These are phyloP conservation scores for Tryphoninae sp. DNA, from an alignment of 2,888 invertebrate genomes.

Conservation along the genomic window DNA sequence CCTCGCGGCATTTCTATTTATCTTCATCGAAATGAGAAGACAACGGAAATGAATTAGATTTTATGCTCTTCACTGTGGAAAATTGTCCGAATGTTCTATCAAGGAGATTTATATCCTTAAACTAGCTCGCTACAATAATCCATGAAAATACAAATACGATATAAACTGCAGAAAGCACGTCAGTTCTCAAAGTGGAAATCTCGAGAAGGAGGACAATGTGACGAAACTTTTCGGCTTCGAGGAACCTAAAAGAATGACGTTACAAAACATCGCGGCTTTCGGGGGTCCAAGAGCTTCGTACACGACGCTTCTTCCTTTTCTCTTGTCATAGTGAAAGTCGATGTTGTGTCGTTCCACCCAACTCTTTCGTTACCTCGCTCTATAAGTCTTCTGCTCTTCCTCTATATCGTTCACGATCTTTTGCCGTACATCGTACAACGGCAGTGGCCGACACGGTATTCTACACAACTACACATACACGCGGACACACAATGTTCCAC, in stretches of 20 bases:
- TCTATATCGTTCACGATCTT: slow-evolving; percentile 4
- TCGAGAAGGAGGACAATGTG: slow-evolving; percentile 10
- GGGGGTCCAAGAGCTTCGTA: slow-evolving; percentile 1
- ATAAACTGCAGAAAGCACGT: slow-evolving; percentile 3
- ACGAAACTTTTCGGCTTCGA: slow-evolving; percentile 27
- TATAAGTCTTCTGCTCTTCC: slow-evolving; percentile 5
- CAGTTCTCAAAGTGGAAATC: slow-evolving; percentile 1
- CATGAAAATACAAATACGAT: background rate
- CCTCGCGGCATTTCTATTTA: slow-evolving; percentile 50
- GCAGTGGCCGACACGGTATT: slow-evolving; percentile 9
- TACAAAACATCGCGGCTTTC: slow-evolving; percentile 36
- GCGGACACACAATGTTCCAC: slow-evolving; percentile 1
- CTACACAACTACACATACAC: slow-evolving; percentile 10
- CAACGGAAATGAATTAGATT: slow-evolving; percentile 6
- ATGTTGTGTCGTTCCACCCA: slow-evolving; percentile 21
- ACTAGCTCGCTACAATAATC: slow-evolving; percentile 1
- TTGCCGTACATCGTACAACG: slow-evolving; percentile 26
- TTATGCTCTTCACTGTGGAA: background rate
- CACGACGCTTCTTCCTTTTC: slow-evolving; percentile 21
- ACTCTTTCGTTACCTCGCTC: background rate
- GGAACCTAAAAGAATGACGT: slow-evolving; percentile 27
- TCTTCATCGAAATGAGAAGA: slow-evolving; percentile 35
- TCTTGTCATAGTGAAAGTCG: slow-evolving; percentile 32
- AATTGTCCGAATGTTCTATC: background rate
- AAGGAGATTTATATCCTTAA: background rate